A percentile compares a stretch with the other conserved stretches of the same genome.
phyloP scores from a whole-genome alignment of 2,888 invertebrate genomes.

The Dyspetes luteomarginatus region DNA sequence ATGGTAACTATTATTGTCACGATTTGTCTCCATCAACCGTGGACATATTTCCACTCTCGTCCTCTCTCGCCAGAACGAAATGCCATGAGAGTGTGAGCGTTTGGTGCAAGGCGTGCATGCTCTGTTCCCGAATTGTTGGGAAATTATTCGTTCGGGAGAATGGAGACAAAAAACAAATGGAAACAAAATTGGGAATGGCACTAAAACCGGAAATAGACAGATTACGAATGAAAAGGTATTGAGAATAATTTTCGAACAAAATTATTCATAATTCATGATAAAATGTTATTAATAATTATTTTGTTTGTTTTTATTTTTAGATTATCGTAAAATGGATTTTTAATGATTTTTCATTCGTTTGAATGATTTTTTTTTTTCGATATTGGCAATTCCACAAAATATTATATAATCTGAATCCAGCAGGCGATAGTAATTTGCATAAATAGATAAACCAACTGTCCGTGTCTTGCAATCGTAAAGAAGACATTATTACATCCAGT shows the following conservation, averaged over 20 bases:
- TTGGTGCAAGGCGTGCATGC: constrained; percentile 42
- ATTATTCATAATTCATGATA: background rate
- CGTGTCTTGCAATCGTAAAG: background rate
- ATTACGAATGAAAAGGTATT: constrained; percentile 12
- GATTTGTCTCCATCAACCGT: constrained; percentile 75
- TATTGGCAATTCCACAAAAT: no score
- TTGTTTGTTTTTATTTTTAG: background rate
- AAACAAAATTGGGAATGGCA: background rate
- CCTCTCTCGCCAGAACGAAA: constrained; percentile 64
- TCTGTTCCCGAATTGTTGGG: constrained; percentile 64
- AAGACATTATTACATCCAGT: background rate
- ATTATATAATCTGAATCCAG: no score
- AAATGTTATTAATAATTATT: background rate
- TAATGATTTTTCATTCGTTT: no score
- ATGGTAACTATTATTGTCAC: constrained; percentile 74
- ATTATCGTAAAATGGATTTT: background rate
- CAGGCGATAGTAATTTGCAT: no score
- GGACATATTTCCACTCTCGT: constrained; percentile 69
- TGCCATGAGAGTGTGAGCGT: constrained; percentile 16
- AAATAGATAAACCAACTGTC: no score
- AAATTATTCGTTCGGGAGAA: constrained; percentile 45
- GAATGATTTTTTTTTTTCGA: no score
- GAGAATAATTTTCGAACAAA: background rate
- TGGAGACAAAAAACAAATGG: constrained; percentile 17
- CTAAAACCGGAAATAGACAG: background rate